Evolutionary conservation across 1,140 invertebrate species (phyloP).

Genomic region (Cyclina sinensis): DNA sequence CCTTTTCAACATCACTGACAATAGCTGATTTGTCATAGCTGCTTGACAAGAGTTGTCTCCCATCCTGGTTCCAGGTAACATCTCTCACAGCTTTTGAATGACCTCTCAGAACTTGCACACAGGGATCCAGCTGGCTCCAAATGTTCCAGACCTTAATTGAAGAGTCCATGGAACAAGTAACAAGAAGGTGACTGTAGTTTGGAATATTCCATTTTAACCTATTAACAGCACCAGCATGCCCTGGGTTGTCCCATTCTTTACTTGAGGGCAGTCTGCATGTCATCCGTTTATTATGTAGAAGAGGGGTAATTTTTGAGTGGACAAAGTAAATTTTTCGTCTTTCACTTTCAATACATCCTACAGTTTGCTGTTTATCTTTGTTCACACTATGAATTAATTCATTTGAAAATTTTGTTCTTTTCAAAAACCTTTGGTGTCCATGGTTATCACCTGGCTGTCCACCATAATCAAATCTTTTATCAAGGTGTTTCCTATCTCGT

Average conservation of each 20-base stretch:
- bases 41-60: constrained; percentile 77
- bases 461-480: too few relatives aligned
- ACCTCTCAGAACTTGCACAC: constrained; percentile 70
- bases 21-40: constrained; percentile 82
- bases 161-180: constrained; percentile 83
- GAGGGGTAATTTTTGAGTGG: constrained; percentile 79
- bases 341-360: neutral
- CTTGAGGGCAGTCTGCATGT: constrained; percentile 67
- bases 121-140: constrained; percentile 76
- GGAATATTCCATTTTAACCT: constrained; percentile 81
- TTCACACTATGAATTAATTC: neutral
- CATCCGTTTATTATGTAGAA: constrained; percentile 65
- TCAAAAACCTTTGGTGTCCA: neutral
- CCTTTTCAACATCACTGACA: constrained; percentile 82
- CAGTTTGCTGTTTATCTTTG: neutral
- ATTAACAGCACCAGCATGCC: constrained; percentile 76
- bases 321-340: constrained; percentile 76
- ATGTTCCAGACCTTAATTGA: constrained; percentile 84
- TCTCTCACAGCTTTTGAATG: constrained; percentile 83
- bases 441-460: neutral
- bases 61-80: constrained; percentile 80
- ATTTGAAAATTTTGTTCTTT: neutral
- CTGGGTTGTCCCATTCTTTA: constrained; percentile 64
- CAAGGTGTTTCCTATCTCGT: neutral
- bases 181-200: constrained; percentile 85